These are phyloP conservation scores for Peucedramus taeniatus DNA, from an alignment of 2,113 vertebrate species.

Conservation along the genomic window DNA sequence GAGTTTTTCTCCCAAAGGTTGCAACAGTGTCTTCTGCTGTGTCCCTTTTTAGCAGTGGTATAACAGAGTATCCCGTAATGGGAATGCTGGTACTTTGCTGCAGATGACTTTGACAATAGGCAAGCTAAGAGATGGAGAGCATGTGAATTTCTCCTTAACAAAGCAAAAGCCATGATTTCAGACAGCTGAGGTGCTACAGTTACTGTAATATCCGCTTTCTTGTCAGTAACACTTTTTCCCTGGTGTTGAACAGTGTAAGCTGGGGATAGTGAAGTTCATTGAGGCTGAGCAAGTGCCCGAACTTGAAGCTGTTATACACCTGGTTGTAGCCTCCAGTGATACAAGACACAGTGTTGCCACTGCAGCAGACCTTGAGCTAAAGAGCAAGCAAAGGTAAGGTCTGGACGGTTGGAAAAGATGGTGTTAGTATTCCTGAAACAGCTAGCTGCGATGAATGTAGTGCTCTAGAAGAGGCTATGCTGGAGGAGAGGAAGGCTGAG, in stretches of 20 bases:
- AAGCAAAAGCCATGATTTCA: not conserved
- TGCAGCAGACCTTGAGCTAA: conserved; percentile 93
- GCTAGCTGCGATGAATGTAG: not conserved
- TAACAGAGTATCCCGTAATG: not conserved
- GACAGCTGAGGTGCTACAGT: not conserved
- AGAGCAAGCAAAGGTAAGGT: conserved; percentile 92
- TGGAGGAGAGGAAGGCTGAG: not conserved
- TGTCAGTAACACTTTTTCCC: not conserved
- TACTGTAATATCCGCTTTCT: not conserved
- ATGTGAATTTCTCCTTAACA: not conserved
- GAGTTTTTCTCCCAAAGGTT: not conserved
- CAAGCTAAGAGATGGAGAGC: not conserved
- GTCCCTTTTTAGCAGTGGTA: not conserved
- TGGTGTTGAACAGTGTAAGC: conserved; percentile 83
- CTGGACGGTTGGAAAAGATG: not conserved
- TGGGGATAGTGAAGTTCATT: conserved; percentile 97
- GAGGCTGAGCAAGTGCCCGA: conserved; percentile 95
- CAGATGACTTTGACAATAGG: not conserved
- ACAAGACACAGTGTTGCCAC: conserved; percentile 95
- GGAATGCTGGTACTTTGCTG: not conserved
- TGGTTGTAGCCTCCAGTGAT: conserved; percentile 96
- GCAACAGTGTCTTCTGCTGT: not conserved
- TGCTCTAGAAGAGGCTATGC: not conserved
- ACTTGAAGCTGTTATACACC: conserved; percentile 91
- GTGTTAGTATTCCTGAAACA: not conserved